These are phyloP conservation scores for Pseudococcus longispinus DNA, from an alignment of 2,888 invertebrate species.

Conservation along the genomic window DNA sequence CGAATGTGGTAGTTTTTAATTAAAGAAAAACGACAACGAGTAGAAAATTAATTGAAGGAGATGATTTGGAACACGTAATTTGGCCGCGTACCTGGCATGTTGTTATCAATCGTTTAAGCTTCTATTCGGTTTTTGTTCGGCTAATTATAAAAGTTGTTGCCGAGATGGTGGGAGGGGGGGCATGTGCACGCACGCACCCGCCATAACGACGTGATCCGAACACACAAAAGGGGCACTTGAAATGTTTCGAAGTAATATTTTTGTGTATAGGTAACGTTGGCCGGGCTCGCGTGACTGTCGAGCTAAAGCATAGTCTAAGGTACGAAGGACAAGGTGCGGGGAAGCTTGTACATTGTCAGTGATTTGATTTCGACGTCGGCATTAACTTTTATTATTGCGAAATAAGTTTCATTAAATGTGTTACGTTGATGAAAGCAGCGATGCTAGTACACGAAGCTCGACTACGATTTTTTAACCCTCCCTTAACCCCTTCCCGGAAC, in stretches of 20 bases:
- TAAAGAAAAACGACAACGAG: conserved; percentile 27
- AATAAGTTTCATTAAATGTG: conserved; percentile 35
- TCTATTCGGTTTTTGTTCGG: conserved; percentile 24
- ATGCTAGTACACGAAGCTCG: neutral
- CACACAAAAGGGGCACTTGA: conserved; percentile 42
- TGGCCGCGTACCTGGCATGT: conserved; percentile 18
- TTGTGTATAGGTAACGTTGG: neutral
- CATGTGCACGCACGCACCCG: neutral
- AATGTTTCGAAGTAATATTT: conserved; percentile 45
- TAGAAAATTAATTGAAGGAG: conserved; percentile 39
- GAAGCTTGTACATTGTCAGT: conserved; percentile 23
- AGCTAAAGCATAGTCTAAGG: neutral
- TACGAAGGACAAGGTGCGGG: neutral
- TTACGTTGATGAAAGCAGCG: neutral
- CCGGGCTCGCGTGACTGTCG: conserved; percentile 17
- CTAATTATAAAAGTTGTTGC: conserved; percentile 39
- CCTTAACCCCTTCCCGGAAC: neutral
- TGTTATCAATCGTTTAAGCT: conserved; percentile 43
- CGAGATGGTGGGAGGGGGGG: neutral
- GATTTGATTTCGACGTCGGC: conserved; percentile 41
- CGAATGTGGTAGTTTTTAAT: conserved; percentile 34
- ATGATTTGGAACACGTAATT: conserved; percentile 46
- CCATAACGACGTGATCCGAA: conserved; percentile 35
- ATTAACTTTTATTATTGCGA: conserved; percentile 43
- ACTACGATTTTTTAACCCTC: neutral